Conservation (phyloP, 2,797 vertebrate genomes). For the Orestias chungarensis region DNA sequence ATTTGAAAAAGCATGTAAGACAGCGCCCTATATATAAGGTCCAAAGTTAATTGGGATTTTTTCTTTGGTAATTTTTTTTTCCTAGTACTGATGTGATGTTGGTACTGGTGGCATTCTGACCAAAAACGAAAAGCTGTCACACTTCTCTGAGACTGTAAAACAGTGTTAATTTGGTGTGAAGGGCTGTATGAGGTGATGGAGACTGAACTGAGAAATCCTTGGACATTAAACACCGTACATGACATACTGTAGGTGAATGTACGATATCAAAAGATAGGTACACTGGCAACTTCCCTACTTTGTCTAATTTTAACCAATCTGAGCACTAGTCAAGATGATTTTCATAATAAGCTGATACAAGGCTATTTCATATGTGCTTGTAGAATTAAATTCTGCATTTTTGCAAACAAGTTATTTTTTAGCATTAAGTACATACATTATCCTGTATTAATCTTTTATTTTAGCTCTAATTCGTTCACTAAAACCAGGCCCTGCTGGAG, state of each 20-base stretch:
- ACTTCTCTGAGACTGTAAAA: neutral
- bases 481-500: conserved; percentile 35
- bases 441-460: too few species aligned
- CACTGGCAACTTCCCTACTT: neutral
- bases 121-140: neutral
- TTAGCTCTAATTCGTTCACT: conserved; percentile 55
- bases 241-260: neutral
- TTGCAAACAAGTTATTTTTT: too few species aligned
- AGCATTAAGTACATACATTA: too few species aligned
- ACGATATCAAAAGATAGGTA: too few species aligned
- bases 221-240: neutral
- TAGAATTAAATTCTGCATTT: too few species aligned
- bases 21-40: neutral
- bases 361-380: neutral
- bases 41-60: too few species aligned
- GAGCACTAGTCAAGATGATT: neutral
- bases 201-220: neutral
- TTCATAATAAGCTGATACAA: neutral
- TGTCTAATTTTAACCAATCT: neutral
- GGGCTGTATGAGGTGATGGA: neutral
- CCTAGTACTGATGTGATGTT: neutral
- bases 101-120: neutral
- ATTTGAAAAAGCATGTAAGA: neutral
- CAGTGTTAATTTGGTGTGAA: neutral
- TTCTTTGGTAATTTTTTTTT: too few species aligned